Evolutionary conservation across 2,888 invertebrate species (phyloP).

Genomic region (Heliconius aoede): DNA sequence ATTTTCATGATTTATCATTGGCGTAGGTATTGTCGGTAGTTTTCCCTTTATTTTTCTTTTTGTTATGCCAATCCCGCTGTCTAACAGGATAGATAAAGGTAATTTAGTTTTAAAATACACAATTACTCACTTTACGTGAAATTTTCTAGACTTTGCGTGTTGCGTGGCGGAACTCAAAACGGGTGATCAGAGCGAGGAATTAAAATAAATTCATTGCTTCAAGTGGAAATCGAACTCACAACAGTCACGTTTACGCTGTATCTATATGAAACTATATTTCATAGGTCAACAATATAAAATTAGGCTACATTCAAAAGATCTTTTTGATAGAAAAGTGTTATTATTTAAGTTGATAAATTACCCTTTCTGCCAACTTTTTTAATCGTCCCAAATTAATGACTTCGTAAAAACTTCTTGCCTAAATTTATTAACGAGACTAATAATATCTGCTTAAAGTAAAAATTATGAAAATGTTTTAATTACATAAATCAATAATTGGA

Average conservation of each 20-base stretch:
- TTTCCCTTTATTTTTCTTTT: constrained; percentile 37
- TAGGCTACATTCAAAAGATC: neutral
- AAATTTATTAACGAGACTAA: neutral
- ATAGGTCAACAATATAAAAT: neutral
- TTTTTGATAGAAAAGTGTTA: neutral
- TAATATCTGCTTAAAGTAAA: neutral
- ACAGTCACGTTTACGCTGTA: too few relatives aligned
- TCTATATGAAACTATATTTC: neutral
- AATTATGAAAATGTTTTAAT: neutral
- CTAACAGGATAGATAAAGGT: too few relatives aligned
- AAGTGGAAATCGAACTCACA: too few relatives aligned
- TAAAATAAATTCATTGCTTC: too few relatives aligned
- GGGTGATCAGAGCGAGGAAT: too few relatives aligned
- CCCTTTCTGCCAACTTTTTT: neutral
- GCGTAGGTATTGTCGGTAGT: constrained; percentile 18
- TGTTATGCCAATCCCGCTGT: neutral
- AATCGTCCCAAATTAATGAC: neutral
- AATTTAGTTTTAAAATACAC: too few relatives aligned
- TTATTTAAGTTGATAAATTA: constrained; percentile 21
- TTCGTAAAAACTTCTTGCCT: neutral
- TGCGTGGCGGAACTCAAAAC: too few relatives aligned
- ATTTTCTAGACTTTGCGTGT: too few relatives aligned
- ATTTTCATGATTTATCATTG: constrained; percentile 39
- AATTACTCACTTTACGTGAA: too few relatives aligned
- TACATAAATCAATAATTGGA: neutral